Base-by-base conservation (phyloP, 2,888 invertebrate species). In the Drosophila borealis region DNA sequence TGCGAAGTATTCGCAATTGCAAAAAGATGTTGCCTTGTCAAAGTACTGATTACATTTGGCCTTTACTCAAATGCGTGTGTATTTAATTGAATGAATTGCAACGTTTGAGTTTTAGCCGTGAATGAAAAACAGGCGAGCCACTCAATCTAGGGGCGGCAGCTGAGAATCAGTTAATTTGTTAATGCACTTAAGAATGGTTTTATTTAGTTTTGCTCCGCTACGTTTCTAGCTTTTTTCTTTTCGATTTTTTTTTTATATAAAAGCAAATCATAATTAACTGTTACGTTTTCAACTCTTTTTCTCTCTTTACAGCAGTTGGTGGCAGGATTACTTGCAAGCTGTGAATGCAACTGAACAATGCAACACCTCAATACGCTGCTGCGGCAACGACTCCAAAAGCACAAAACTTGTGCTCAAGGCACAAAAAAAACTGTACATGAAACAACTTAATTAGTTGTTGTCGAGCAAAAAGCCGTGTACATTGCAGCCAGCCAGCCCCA, bases 361-460 rank as follows among this genome's bases (percentile, higher is more conserved):
- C 80, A 88, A 88, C 75, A 84, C 83, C 81, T 87, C 73, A 81
- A 80, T 72, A 69, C 67, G 70, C 65, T 63, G 72, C 65, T 66
- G 68, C 51, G 65, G 70, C 59, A 70, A 61, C 67, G 51, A 77
- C 72, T 77, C 77, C 67, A 75, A 59, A 73, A 81, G 77, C 66
- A 75, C 57, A 71, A 78, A 81, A 84, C 81, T 80, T 87, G 70
- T 80, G 81, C 84, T 60, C 72, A 62, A 67, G 78, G 87, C 85
- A 88, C 76, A 79, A 87, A 89, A 78, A 79, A 88, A 89, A 78
- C 68, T 75, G 82, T 80, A 80, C 80, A 80, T 77, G 83, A 79
- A 81, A 81, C 85, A 88, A 87, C 88, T 90, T 89, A 89, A 85
- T 88, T 90, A 89, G 88, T 76, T 80, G 87, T 79, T 82, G 77